These are phyloP conservation scores for Lasioglossum leucozonium DNA, from an alignment of 2,888 invertebrate genomes.

Conservation along the genomic window DNA sequence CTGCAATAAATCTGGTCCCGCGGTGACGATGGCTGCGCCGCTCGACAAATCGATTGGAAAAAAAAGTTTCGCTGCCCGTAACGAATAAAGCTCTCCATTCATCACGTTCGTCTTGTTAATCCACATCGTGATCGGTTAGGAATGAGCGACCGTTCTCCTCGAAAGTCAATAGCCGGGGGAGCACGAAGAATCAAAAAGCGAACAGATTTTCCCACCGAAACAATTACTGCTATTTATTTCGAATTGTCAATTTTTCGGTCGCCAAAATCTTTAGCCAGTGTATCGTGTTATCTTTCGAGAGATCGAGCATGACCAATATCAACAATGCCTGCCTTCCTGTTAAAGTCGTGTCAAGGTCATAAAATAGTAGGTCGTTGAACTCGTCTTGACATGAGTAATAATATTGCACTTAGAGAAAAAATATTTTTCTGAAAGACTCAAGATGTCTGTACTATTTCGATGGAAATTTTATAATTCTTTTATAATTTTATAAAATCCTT, in stretches of 20 bases:
- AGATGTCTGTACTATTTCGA: too few species aligned
- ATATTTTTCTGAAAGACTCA: too few species aligned
- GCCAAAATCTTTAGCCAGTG: neutral
- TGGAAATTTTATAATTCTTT: too few species aligned
- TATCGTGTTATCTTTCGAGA: too few species aligned
- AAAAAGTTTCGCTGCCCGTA: conserved; percentile 49
- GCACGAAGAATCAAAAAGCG: conserved; percentile 28
- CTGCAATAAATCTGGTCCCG: conserved; percentile 58
- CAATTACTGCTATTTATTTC: conserved; percentile 31
- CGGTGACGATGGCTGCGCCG: conserved; percentile 57
- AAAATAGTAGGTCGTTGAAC: too few species aligned
- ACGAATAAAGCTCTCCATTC: conserved; percentile 63
- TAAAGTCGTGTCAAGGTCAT: too few species aligned
- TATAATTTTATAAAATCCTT: too few species aligned
- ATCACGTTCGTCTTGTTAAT: conserved; percentile 65
- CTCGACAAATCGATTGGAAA: conserved; percentile 57
- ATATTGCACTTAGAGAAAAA: too few species aligned
- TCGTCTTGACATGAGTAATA: too few species aligned
- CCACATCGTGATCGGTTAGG: conserved; percentile 57
- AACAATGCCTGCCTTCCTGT: too few species aligned
- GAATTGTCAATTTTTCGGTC: neutral
- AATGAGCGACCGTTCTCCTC: conserved; percentile 33
- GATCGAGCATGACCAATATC: too few species aligned
- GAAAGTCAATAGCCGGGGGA: conserved; percentile 44
- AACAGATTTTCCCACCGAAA: neutral